Conservation (phyloP, 2,888 invertebrate species). For the Cephus spinipes region DNA sequence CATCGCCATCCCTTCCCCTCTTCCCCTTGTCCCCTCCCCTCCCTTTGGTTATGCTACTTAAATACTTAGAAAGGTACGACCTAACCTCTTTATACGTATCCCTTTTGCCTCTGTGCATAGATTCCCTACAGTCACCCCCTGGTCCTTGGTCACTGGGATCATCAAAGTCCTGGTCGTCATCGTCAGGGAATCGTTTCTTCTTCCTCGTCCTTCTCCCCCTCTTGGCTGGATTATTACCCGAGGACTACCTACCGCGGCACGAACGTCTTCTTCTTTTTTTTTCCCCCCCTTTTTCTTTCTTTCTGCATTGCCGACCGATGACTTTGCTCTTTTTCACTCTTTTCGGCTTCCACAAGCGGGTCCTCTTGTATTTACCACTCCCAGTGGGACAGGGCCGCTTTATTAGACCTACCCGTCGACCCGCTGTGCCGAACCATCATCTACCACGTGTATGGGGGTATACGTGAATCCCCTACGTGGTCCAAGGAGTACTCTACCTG, state of each 20-base stretch:
- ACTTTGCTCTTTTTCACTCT: slow-evolving; percentile 32
- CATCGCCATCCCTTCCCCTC: background rate
- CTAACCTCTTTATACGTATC: background rate
- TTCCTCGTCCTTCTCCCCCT: background rate
- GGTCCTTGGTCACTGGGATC: background rate
- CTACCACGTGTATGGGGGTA: background rate
- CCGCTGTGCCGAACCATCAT: background rate
- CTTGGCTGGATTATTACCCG: background rate
- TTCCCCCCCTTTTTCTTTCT: slow-evolving; percentile 1
- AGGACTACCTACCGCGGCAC: slow-evolving; percentile 13
- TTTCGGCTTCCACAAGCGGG: slow-evolving; percentile 15
- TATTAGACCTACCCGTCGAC: background rate
- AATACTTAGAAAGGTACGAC: background rate
- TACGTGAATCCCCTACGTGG: background rate
- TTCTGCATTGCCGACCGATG: slow-evolving; percentile 21
- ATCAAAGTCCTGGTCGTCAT: background rate
- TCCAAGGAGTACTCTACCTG: background rate
- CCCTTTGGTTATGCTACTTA: background rate
- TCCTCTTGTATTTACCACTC: slow-evolving; percentile 34
- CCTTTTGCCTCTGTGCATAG: background rate
- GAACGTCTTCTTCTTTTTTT: slow-evolving; percentile 16
- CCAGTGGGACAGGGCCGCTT: slow-evolving; percentile 28
- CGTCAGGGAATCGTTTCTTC: background rate
- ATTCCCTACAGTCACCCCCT: background rate
- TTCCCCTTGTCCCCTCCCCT: background rate